Conservation (phyloP, 2,113 vertebrate genomes). For the Paratilapia polleni region DNA sequence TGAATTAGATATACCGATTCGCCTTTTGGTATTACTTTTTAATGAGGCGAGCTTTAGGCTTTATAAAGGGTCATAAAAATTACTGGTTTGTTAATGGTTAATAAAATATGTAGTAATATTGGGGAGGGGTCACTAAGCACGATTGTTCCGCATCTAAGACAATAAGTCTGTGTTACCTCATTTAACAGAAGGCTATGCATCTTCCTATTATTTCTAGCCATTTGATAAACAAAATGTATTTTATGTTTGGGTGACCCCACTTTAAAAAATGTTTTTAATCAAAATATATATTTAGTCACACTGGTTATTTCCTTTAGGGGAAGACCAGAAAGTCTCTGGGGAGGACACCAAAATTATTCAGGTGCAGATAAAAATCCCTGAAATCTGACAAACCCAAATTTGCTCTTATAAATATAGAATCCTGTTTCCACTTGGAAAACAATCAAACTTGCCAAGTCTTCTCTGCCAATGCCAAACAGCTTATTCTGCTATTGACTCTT, state of each 20-base stretch:
- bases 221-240: neutral
- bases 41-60: neutral
- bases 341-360: neutral
- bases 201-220: neutral
- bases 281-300: too few relatives aligned
- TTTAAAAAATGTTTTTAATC: neutral
- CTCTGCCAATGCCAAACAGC: too few relatives aligned
- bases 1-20: rapidly evolving
- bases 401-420: neutral
- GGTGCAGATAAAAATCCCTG: neutral
- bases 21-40: neutral
- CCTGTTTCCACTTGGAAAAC: neutral
- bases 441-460: too few relatives aligned
- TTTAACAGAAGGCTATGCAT: neutral
- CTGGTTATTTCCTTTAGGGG: too few relatives aligned
- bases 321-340: too few relatives aligned
- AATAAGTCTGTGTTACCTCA: neutral
- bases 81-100: neutral
- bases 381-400: neutral
- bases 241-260: neutral
- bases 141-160: neutral
- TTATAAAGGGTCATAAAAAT: rapidly evolving
- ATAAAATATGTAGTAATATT: neutral
- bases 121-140: neutral
- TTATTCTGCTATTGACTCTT: too few relatives aligned